Evolutionary conservation across 2,888 invertebrate genomes (phyloP).

Genomic region (Drosophila prostipennis): DNA sequence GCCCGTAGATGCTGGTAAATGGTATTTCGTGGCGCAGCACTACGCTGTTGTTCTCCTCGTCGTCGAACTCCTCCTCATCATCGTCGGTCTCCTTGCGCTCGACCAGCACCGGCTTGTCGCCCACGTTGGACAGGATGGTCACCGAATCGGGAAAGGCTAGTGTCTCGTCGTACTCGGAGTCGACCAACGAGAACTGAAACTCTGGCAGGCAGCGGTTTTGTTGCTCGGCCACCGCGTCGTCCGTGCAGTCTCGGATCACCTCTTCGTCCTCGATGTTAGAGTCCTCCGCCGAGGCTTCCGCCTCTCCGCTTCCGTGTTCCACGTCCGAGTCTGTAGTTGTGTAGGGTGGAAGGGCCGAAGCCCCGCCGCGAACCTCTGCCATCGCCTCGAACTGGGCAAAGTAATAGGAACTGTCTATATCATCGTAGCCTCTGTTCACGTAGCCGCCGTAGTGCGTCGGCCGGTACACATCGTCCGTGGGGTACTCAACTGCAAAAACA

Average conservation of each 20-base stretch:
- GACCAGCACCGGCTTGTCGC: conserved; percentile 85
- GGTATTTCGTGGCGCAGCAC: conserved; percentile 85
- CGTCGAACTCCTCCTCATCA: conserved; percentile 74
- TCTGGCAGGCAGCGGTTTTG: conserved; percentile 84
- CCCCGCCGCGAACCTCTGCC: conserved; percentile 45
- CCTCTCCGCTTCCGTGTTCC: conserved; percentile 32
- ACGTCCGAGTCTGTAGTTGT: conserved; percentile 15
- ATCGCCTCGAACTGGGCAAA: conserved; percentile 73
- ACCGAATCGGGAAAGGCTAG: conserved; percentile 91
- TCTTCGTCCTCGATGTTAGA: conserved; percentile 23
- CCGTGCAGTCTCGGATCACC: conserved; percentile 56
- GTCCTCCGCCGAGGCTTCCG: conserved; percentile 25
- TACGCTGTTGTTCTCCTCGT: conserved; percentile 62
- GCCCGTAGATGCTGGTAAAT: conserved; percentile 88
- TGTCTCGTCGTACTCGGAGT: conserved; percentile 92
- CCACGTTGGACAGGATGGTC: conserved; percentile 87
- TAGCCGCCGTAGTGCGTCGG: conserved; percentile 61
- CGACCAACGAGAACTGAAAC: conserved; percentile 86
- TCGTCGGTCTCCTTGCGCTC: conserved; percentile 83
- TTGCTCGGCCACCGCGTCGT: conserved; percentile 50
- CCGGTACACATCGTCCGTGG: conserved; percentile 63
- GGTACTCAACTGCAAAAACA: conserved; percentile 65
- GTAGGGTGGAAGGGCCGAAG: conserved; percentile 52
- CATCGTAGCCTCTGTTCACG: conserved; percentile 75
- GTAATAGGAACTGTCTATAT: conserved; percentile 69